Evolutionary conservation across 2,797 vertebrate genomes (phyloP), one percentile per base, ranked within the genome.

Genomic region (Pachyuromys duprasi): DNA sequence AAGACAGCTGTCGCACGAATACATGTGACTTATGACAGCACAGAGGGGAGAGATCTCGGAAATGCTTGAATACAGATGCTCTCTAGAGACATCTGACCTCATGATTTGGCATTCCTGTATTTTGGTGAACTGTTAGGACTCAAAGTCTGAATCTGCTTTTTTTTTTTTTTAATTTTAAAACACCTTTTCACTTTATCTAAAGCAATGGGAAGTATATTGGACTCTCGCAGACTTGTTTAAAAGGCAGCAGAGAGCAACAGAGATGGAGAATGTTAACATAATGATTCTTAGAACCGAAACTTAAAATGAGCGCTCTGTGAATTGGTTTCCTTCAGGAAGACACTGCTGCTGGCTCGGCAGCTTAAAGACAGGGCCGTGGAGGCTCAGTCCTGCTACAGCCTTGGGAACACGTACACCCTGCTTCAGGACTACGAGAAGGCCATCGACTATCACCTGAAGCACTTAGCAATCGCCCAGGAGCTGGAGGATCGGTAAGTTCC

Each of bases 341-440:
- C 99, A 0, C 97, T 99, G 63, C 99, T 99, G 83, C 98, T 99
- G 97, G 99, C 99, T 6, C 98, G 99, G 89, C 99, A 99, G 98
- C 97, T 99, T 90, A 99, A 99, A 97, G 99, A 99, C 97, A 98
- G 99, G 87, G 99, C 99, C 0, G 99, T 99, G 89, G 99, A 99
- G 98, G 99, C 99, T 0, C 99, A 99, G 98, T 99, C 99, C 91
- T 99, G 99, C 97, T 99, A 99, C 98, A 99, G 99, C 93, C 99
- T 99, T 53, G 99, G 99, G 7, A 99, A 99, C 98, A 99, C 99
- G 0, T 99, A 99, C 96, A 99, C 99, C 0, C 98, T 99, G 63
- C 99, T 99, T 28, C 99, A 99, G 91, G 99, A 99, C 98, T 99
- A 99, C 6, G 99, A 99, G 97, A 99, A 99, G 97, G 99, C 99